Percentiles rank a stretch among this genome's conserved stretches.
Conservation (phyloP, 37 sponge, comb jelly and placozoan genomes). For the Bolinopsis microptera region DNA sequence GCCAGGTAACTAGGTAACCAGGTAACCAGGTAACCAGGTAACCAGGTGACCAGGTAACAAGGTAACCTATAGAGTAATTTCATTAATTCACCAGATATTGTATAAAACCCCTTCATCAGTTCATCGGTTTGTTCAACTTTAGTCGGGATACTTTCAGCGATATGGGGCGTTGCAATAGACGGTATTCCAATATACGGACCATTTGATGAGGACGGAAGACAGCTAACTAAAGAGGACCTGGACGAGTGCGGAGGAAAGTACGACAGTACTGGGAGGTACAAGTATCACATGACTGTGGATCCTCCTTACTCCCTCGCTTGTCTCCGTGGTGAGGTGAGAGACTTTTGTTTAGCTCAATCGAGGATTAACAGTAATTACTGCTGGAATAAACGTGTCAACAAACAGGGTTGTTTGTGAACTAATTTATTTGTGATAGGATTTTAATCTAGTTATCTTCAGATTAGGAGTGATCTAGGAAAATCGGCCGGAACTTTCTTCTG, state of each 20-base stretch:
- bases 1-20: too few relatives aligned
- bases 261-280: background rate
- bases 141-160: conserved; percentile 2
- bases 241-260: conserved; percentile 39
- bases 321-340: conserved; percentile 10
- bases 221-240: conserved; percentile 41
- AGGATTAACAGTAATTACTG: too few relatives aligned
- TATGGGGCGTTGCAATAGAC: conserved; percentile 50
- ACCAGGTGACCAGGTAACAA: too few relatives aligned
- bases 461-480: conserved; percentile 25
- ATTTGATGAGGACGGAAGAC: background rate
- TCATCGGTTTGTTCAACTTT: background rate
- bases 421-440: too few relatives aligned
- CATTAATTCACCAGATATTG: too few relatives aligned
- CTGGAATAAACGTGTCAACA: too few relatives aligned
- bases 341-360: too few relatives aligned
- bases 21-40: too few relatives aligned
- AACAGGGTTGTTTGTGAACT: too few relatives aligned
- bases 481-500: background rate
- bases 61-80: too few relatives aligned
- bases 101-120: too few relatives aligned
- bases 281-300: conserved; percentile 54
- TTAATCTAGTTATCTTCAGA: background rate
- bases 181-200: conserved; percentile 57
- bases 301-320: conserved; percentile 29